Conservation (phyloP, 1,140 invertebrate genomes). For the Drosophila sturtevanti region DNA sequence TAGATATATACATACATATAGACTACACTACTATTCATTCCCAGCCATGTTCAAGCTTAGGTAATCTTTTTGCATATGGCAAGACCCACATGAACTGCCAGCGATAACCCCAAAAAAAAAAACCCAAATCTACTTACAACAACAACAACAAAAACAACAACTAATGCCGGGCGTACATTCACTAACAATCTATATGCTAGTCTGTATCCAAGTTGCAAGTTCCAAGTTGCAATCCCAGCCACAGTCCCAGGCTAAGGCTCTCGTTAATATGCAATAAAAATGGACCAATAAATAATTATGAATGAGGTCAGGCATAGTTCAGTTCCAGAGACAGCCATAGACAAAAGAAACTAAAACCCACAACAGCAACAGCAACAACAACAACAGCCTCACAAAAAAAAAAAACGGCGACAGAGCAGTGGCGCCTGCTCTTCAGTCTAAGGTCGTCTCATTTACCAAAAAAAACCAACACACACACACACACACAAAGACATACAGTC, state of each 20-base stretch:
- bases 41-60: conserved; percentile 38
- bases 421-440: conserved; percentile 74
- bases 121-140: conserved; percentile 23
- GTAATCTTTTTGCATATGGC: conserved; percentile 27
- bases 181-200: conserved; percentile 28
- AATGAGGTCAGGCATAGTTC: conserved; percentile 80
- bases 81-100: conserved; percentile 64
- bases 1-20: background rate
- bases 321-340: conserved; percentile 55
- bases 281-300: conserved; percentile 81
- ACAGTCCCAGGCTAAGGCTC: conserved; percentile 22
- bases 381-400: conserved; percentile 15
- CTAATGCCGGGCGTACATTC: conserved; percentile 58
- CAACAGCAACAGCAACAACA: conserved; percentile 16
- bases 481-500: conserved; percentile 30
- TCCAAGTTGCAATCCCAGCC: conserved; percentile 24
- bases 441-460: conserved; percentile 75
- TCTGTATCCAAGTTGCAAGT: conserved; percentile 17
- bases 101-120: conserved; percentile 52
- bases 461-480: conserved; percentile 42
- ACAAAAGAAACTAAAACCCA: conserved; percentile 58
- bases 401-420: conserved; percentile 68
- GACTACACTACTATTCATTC: conserved; percentile 9
- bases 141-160: background rate
- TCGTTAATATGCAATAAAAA: conserved; percentile 81